Evolutionary conservation across 1,140 invertebrate genomes (phyloP), one percentile per base, ranked within the genome.

Genomic region (Pachypsylla venusta): DNA sequence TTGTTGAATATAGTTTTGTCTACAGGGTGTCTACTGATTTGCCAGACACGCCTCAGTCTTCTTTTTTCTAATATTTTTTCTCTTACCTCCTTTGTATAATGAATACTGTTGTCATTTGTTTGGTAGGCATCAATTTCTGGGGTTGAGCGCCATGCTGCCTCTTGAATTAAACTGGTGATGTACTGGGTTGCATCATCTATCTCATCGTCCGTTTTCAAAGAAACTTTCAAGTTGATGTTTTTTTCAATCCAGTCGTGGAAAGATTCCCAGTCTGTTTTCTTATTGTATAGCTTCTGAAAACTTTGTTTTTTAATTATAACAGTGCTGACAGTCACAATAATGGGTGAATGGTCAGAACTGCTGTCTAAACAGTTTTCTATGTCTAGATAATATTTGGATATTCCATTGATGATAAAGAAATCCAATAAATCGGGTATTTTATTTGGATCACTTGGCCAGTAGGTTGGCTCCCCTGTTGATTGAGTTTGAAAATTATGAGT

Each of bases 351-450:
- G n/a, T 53, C 42, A 16, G 42, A 53, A 53, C 42, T 19, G 4
- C n/a, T 53, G n/a, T 53, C 42, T 20, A 20, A 20, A 4, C 5
- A 4, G 22, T 53, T 53, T 16, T 53, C 42, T 4, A 53, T n/a
- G 42, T 53, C n/a, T 4, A 53, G 42, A 28, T 56, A 56, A 27
- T 56, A 28, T 56, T 25, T 26, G 30, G 22, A 12, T 12, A 26
- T 42, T 16, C 57, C 39, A 26, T 53, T 58, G 22, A 40, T 24
- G 10, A 58, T 53, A 16, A 48, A 58, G 25, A 58, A 58, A 25
- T 58, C 57, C 16, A 58, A 24, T 10, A 58, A 7, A 58, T 48
- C 40, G 14, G 57, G 57, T 12, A 27, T 24, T 53, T 58, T 58
- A 58, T 25, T 26, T 2, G 4, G 7, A 42, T 58, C 24, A 16